Percentiles rank a stretch among this genome's conserved stretches.
Conservation (phyloP, 2,113 vertebrate species). For the Lophius piscatorius region DNA sequence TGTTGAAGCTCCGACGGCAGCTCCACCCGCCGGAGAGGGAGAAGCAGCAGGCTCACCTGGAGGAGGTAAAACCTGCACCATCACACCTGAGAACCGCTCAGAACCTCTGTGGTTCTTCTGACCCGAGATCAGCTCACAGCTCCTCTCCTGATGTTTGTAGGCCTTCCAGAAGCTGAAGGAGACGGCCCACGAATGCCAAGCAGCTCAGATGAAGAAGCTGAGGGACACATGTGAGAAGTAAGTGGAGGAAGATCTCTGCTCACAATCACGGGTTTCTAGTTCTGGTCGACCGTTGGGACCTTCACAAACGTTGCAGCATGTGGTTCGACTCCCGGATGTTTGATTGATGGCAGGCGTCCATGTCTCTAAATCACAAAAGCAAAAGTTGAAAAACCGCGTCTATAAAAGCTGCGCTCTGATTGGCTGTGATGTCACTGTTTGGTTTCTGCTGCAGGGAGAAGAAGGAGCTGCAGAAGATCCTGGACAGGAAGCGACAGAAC, state of each 20-base stretch:
- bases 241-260: too few relatives aligned
- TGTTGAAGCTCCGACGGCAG: conserved; percentile 80
- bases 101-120: too few relatives aligned
- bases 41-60: conserved; percentile 75
- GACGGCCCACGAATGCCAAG: conserved; percentile 77
- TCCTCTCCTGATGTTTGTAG: conserved; percentile 64
- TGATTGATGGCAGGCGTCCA: too few relatives aligned
- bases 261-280: too few relatives aligned
- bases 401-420: too few relatives aligned
- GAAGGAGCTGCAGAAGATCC: conserved; percentile 89
- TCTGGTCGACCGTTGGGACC: too few relatives aligned
- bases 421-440: conserved; percentile 2
- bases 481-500: conserved; percentile 88
- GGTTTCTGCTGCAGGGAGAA: conserved; percentile 88
- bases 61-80: conserved; percentile 85
- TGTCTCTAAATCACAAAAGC: too few relatives aligned
- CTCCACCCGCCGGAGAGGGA: conserved; percentile 78
- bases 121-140: conserved; percentile 20
- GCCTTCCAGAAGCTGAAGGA: conserved; percentile 82
- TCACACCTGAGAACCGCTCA: too few relatives aligned
- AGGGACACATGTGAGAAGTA: conserved; percentile 86
- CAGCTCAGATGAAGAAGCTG: conserved; percentile 83
- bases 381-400: too few relatives aligned
- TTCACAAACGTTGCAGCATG: too few relatives aligned
- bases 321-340: too few relatives aligned